Conservation (phyloP, 2,888 invertebrate species). For the Hirudinaria manillensis region DNA sequence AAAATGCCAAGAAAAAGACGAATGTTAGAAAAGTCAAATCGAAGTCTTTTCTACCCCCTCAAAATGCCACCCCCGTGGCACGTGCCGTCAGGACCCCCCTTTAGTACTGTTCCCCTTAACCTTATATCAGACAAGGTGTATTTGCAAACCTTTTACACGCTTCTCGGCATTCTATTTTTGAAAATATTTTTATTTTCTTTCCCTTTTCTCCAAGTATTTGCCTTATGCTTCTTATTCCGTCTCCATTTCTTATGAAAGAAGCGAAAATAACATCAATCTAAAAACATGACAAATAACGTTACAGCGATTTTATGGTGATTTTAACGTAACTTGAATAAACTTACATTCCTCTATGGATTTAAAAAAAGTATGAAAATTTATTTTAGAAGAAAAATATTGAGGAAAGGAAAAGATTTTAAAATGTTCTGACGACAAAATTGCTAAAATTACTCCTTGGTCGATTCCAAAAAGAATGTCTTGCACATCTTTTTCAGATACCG, state of each 20-base stretch:
- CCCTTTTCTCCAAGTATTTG: slow-evolving; percentile 69
- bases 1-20: neutral
- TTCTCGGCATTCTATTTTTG: slow-evolving; percentile 95
- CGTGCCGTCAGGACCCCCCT: too few relatives aligned
- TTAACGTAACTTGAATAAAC: slow-evolving; percentile 35
- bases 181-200: slow-evolving; percentile 82
- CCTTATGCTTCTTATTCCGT: slow-evolving; percentile 75
- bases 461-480: slow-evolving; percentile 78
- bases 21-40: too few relatives aligned
- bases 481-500: slow-evolving; percentile 88
- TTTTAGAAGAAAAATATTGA: too few relatives aligned
- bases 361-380: too few relatives aligned
- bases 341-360: slow-evolving; percentile 2
- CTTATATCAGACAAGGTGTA: too few relatives aligned
- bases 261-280: slow-evolving; percentile 85
- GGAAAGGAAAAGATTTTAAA: too few relatives aligned
- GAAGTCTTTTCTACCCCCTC: too few relatives aligned
- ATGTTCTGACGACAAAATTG: neutral
- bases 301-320: slow-evolving; percentile 6
- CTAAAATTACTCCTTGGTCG: slow-evolving; percentile 61
- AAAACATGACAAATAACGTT: slow-evolving; percentile 26
- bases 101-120: too few relatives aligned
- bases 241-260: slow-evolving; percentile 83
- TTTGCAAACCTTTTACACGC: slow-evolving; percentile 56
- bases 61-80: too few relatives aligned